phyloP scores from a whole-genome alignment of 2,113 vertebrate genomes.

The Petromus typicus region DNA sequence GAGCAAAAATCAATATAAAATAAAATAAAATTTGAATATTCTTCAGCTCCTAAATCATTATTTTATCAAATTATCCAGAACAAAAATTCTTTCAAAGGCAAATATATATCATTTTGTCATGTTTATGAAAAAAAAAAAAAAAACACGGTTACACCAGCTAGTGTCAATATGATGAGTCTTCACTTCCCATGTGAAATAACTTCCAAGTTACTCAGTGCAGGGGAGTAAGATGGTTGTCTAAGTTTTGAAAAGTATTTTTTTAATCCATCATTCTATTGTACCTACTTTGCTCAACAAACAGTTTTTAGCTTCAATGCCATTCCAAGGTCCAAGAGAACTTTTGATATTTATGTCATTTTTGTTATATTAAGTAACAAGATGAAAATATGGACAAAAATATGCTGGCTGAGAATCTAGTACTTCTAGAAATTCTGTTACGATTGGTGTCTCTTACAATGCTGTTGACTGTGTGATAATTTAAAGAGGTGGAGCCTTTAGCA shows the following conservation, averaged over 20 bases:
- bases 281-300: not conserved
- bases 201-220: not conserved
- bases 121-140: not conserved
- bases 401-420: not conserved
- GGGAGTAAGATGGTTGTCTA: not conserved
- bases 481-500: not conserved
- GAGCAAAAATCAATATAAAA: not conserved
- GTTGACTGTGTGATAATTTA: not conserved
- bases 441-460: not conserved
- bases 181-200: not conserved
- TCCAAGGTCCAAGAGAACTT: not conserved
- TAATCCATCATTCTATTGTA: not conserved
- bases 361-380: not conserved
- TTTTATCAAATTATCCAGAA: not conserved
- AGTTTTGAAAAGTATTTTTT: not conserved
- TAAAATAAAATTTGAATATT: slow-evolving; percentile 8
- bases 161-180: not conserved
- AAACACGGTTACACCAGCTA: not conserved
- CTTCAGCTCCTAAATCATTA: not conserved
- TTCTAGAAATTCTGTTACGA: not conserved
- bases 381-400: not conserved
- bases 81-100: not conserved
- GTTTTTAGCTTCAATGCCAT: not conserved
- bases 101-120: not conserved
- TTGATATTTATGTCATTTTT: not conserved